Evolutionary conservation across 2,113 vertebrate genomes (phyloP), one percentile per base, ranked within the genome.

Genomic region (Melanerpes formicivorus): DNA sequence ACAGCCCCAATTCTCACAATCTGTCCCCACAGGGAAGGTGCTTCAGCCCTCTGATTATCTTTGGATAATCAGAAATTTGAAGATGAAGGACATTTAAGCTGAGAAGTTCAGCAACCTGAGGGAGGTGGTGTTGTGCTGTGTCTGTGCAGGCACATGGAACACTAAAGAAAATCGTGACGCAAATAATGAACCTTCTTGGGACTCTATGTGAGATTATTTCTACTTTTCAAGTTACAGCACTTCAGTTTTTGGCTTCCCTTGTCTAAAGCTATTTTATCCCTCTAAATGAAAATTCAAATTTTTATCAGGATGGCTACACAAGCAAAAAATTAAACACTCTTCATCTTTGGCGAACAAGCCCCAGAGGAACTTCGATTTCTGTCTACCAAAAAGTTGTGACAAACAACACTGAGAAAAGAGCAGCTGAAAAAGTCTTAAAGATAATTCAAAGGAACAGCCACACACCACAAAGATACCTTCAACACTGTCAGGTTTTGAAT

Each of bases 311-410:
- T 90, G 70, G 46, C 75, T 91, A 75, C 80, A 86, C 58, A 95
- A 95, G 86, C 62, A 91, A 91, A 93, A 96, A 91, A 90, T 90
- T 94, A 95, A 91, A 72, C 55, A 90, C 44, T 42, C 18, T 71
- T 87, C 62, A 48, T 52, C 80, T 95, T 79, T 91, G 70, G 85
- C 16, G 12, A 93, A 86, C 29, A 73, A 83, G 32, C 62, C 79
- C 82, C 79, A 37, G 25, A 56, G 62, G 80, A 94, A 52, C 62
- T 83, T 83, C 64, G n/a, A 71, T 66, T 88, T 81, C 58, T 75
- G 27, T n/a, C 76, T 88, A 75, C 58, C 19, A 88, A 72, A 83
- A 77, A 29, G 22, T 79, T 72, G 23, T 60, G 55, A 80, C 70
- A 85, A 91, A 82, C 30, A 80, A 7, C 62, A 42, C 11, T 56